Conservation (phyloP, 2,113 vertebrate species). For the Burhinus bistriatus region DNA sequence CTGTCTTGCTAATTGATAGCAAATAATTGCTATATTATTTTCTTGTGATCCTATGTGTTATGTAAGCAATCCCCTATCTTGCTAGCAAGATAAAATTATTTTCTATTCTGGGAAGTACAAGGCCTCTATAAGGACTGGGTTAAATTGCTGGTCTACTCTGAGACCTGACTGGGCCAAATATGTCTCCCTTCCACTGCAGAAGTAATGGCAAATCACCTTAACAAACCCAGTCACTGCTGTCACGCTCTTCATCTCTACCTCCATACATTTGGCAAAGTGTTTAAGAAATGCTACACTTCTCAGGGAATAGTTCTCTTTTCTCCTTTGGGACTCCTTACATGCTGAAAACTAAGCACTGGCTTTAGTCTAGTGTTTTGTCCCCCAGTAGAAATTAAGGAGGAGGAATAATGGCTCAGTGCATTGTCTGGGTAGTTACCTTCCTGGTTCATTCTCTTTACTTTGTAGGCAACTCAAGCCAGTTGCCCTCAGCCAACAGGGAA, state of each 20-base stretch:
- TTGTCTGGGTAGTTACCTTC: not conserved
- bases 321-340: not conserved
- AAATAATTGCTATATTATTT: not conserved
- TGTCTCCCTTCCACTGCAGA: not conserved
- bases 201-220: not conserved
- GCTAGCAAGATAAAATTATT: not conserved
- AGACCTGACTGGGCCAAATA: not conserved
- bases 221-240: not conserved
- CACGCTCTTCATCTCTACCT: not conserved
- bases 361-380: not conserved
- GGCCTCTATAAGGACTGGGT: not conserved
- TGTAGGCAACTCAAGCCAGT: not conserved
- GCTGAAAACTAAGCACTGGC: not conserved
- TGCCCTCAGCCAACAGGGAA: not conserved
- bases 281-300: not conserved
- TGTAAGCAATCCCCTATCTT: not conserved
- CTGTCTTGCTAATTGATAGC: not conserved
- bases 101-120: not conserved
- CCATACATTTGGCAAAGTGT: rapidly evolving
- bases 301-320: not conserved
- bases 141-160: not conserved
- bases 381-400: not conserved
- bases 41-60: not conserved
- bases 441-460: not conserved
- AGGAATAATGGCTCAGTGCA: not conserved